Evolutionary conservation across 2,888 invertebrate species (phyloP).

Genomic region (Steinernema scapterisci): DNA sequence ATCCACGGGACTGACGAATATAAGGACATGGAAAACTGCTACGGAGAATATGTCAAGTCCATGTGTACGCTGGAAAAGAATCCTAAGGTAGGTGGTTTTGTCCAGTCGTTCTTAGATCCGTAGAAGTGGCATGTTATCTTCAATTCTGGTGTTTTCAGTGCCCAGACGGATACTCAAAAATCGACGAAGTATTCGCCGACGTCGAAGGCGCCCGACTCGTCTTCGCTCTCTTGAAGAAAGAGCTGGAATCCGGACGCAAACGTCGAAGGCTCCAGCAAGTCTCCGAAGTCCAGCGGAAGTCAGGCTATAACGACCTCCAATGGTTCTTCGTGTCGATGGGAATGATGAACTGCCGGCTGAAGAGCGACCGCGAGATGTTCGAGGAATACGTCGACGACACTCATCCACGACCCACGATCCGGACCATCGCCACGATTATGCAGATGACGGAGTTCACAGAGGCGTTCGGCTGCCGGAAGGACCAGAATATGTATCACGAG

Average conservation of each 20-base stretch:
- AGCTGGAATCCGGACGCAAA: background rate
- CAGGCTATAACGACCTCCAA: background rate
- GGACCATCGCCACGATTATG: background rate
- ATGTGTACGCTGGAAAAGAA: background rate
- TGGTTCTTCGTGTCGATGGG: conserved; percentile 4
- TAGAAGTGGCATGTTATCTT: background rate
- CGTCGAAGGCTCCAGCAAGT: background rate
- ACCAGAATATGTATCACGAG: background rate
- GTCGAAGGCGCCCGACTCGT: background rate
- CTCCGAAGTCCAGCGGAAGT: too few species aligned
- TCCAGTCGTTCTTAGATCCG: background rate
- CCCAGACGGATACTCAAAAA: background rate
- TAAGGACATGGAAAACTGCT: background rate
- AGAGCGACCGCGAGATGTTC: background rate
- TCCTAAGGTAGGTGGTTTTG: background rate
- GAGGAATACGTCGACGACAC: background rate
- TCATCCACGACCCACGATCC: background rate
- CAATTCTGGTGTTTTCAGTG: too few species aligned
- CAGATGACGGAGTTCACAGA: conserved; percentile 15
- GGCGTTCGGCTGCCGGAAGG: background rate
- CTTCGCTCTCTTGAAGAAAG: background rate
- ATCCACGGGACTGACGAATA: background rate
- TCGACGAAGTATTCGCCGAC: conserved; percentile 6
- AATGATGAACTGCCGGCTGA: background rate
- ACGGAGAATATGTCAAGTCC: background rate